Percentiles rank a stretch among this genome's conserved stretches.
Evolutionary conservation across 2,888 invertebrate genomes (phyloP).

Genomic region (Nowickia ferox): DNA sequence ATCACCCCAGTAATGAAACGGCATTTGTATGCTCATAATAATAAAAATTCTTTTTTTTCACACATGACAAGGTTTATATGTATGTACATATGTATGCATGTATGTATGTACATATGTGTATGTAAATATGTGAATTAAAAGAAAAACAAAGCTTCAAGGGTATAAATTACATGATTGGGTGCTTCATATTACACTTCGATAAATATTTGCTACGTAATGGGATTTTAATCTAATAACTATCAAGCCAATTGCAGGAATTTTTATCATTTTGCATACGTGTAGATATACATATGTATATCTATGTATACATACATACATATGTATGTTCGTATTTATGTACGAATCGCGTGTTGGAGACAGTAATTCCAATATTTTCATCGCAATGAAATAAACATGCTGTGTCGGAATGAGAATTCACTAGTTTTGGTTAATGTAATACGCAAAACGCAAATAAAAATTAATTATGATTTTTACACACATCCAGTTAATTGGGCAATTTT

Average conservation of each 20-base stretch:
- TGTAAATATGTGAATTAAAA: conserved; percentile 8
- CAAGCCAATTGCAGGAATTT: neutral
- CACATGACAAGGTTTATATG: neutral
- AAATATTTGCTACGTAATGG: neutral
- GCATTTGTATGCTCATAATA: neutral
- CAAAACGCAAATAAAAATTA: too few species aligned
- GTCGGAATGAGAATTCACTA: neutral
- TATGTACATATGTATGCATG: too few species aligned
- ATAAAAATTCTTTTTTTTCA: neutral
- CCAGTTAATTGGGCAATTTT: too few species aligned
- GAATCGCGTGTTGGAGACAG: neutral
- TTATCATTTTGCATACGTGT: neutral
- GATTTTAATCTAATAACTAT: neutral
- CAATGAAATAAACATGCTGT: neutral
- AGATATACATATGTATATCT: too few species aligned
- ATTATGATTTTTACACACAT: too few species aligned
- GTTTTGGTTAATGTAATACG: too few species aligned
- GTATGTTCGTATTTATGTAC: neutral
- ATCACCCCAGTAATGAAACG: neutral
- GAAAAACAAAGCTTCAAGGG: neutral
- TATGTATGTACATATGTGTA: too few species aligned
- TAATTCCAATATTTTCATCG: neutral
- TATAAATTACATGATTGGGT: neutral
- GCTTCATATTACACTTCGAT: neutral
- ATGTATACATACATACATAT: neutral